Percentiles rank a stretch among this genome's conserved stretches.
These are phyloP conservation scores for Eclectus roratus DNA, from an alignment of 2,113 vertebrate genomes.

Conservation along the genomic window DNA sequence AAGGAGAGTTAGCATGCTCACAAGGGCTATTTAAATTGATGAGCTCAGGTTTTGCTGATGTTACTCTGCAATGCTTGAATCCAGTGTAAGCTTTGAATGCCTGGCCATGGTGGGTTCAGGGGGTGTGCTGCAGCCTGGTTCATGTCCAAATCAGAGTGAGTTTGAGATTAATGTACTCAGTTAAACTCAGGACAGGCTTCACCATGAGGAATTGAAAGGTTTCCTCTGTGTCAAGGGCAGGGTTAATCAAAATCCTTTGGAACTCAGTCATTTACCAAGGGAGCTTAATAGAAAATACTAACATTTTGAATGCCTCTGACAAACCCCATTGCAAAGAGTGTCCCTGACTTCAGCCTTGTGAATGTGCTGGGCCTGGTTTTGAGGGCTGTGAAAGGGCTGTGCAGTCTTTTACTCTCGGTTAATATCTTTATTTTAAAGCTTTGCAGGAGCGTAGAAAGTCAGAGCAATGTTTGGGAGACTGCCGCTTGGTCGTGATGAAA, in stretches of 20 bases:
- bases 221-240: not conserved
- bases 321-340: not conserved
- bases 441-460: not conserved
- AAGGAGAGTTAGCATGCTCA: not conserved
- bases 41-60: not conserved
- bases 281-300: not conserved
- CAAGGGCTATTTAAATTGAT: not conserved
- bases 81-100: not conserved
- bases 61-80: not conserved
- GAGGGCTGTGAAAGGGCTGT: not conserved
- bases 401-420: not conserved
- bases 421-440: not conserved
- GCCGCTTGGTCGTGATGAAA: not conserved
- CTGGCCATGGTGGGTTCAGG: rapidly evolving
- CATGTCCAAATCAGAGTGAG: not conserved
- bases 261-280: not conserved
- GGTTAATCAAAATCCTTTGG: not conserved
- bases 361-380: not conserved
- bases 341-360: not conserved
- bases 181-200: not conserved
- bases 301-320: not conserved
- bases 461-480: not conserved
- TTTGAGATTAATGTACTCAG: not conserved
- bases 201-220: not conserved
- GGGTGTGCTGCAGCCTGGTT: not conserved